Conservation (phyloP, 2,797 vertebrate species). For the Bovichtus variegatus region DNA sequence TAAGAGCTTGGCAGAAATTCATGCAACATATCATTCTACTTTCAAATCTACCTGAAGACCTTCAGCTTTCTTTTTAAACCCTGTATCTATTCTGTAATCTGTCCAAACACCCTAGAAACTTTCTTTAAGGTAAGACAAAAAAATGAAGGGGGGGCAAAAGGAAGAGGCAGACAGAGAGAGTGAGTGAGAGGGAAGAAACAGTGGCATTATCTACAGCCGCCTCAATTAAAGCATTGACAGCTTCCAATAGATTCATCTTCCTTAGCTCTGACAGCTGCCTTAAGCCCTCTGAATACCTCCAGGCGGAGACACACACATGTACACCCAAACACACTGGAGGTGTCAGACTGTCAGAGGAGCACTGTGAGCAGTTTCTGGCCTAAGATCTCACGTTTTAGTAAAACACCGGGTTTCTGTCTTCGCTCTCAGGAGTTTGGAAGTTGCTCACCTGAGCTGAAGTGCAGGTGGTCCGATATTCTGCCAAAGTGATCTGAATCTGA, state of each 20-base stretch:
- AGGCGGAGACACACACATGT: slow-evolving; percentile 38
- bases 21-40: neutral
- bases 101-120: neutral
- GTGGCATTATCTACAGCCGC: slow-evolving; percentile 1
- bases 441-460: slow-evolving; percentile 54
- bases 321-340: slow-evolving; percentile 29
- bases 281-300: slow-evolving; percentile 28
- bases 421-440: slow-evolving; percentile 40
- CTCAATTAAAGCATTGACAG: slow-evolving; percentile 49
- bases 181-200: neutral
- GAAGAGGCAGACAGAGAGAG: neutral
- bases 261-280: slow-evolving; percentile 48
- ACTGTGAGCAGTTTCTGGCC: slow-evolving; percentile 34
- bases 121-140: neutral
- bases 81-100: slow-evolving; percentile 2
- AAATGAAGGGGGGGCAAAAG: neutral
- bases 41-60: neutral
- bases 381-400: slow-evolving; percentile 49
- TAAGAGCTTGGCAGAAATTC: neutral
- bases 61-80: neutral
- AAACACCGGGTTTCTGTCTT: slow-evolving; percentile 39
- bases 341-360: slow-evolving; percentile 49
- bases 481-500: slow-evolving; percentile 72
- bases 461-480: slow-evolving; percentile 75
- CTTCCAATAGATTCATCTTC: slow-evolving; percentile 51